These are phyloP conservation scores for Hyposmocoma kahamanoa DNA, from an alignment of 1,140 invertebrate genomes.

Conservation along the genomic window DNA sequence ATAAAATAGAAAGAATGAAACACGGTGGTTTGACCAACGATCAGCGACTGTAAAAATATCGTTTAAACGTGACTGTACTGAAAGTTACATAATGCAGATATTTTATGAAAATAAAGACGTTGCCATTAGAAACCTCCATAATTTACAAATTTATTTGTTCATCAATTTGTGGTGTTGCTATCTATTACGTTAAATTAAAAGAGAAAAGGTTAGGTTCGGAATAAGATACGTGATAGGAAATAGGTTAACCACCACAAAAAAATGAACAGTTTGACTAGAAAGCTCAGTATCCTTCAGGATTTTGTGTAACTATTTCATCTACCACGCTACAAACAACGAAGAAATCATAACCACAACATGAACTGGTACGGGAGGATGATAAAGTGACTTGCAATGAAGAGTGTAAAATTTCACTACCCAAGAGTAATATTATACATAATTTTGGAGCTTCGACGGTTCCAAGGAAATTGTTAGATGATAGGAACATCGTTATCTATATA, in stretches of 20 bases:
- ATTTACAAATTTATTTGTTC: slow-evolving; percentile 46
- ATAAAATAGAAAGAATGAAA: background rate
- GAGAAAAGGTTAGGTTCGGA: no score
- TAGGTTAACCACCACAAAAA: slow-evolving; percentile 42
- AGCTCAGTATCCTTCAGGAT: slow-evolving; percentile 64
- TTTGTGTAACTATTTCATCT: slow-evolving; percentile 65
- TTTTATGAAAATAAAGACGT: slow-evolving; percentile 36
- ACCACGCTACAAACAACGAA: slow-evolving; percentile 41
- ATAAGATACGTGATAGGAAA: no score
- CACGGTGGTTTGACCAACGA: no score
- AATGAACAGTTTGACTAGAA: slow-evolving; percentile 45
- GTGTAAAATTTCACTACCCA: slow-evolving; percentile 14
- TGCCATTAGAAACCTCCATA: slow-evolving; percentile 38
- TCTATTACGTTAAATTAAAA: background rate
- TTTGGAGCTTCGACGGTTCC: no score
- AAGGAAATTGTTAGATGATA: background rate
- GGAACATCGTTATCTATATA: background rate
- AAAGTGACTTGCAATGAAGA: slow-evolving; percentile 22
- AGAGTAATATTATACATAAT: no score
- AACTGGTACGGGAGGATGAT: slow-evolving; percentile 17
- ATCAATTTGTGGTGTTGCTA: slow-evolving; percentile 41
- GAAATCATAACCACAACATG: slow-evolving; percentile 13
- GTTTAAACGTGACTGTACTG: no score
- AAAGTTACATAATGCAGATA: no score
- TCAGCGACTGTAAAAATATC: no score